Base-by-base conservation (phyloP, 2,797 vertebrate genomes). In the Falco novaeseelandiae region DNA sequence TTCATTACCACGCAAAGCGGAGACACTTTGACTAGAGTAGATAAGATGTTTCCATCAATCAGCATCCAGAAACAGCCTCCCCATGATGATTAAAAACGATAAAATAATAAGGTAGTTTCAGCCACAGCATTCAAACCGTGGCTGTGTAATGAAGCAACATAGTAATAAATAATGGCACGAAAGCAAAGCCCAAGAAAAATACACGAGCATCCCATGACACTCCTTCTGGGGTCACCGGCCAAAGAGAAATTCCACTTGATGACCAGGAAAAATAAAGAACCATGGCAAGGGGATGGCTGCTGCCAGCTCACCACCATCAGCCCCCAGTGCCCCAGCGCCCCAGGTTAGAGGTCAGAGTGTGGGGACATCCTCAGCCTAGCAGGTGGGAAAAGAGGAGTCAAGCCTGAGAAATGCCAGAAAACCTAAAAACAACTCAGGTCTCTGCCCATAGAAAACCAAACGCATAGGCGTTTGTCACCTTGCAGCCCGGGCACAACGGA, bases 31-130 rank as follows among this genome's bases (percentile, higher is more conserved):
- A 94, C 94, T 83, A 89, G 81, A 89, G 69, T 79, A 96, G 92
- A 94, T 93, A 80, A 97, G 95, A 94, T 90, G 89, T 83, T 93
- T 91, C 95, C 20, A 86, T 96, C 96, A 94, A 92, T 96, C 96
- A 93, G 90, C 83, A 91, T n/a, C 91, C 89, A 87, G 67, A 80
- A 96, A 57, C 74, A 84, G 87, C 89, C 71, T 93, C 94, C 94
- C 89, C 76, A 8, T 12, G 40, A 78, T 78, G 91, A 96, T 96
- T 94, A 46, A 66, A 93, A 91, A 55, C 80, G 80, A 77, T 63
- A 19, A 92, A 92, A 87, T 66, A 78, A 82, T 59, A 30, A 44
- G 49, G 82, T 49, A 87, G 82, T 77, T 95, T 89, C 87, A 83
- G 71, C 59, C 81, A 14, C 83, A 67, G 73, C 49, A 14, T 62